Percentiles rank a stretch among this genome's conserved stretches.
Conservation (phyloP, 2,888 invertebrate genomes). For the Tenthredo scrophulariae region DNA sequence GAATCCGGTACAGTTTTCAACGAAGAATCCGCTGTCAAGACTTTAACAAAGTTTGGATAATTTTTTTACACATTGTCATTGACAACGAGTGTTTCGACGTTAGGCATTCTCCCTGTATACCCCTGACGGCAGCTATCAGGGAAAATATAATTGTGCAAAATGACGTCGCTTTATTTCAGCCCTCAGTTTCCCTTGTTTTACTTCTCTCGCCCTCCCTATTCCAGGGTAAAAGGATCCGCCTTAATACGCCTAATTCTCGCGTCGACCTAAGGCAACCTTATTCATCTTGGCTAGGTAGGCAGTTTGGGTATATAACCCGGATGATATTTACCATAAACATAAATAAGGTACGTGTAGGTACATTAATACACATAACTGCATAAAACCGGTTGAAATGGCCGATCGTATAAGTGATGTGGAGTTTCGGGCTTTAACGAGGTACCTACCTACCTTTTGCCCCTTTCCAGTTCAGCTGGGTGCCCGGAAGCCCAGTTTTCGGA, state of each 20-base stretch:
- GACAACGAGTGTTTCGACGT: neutral
- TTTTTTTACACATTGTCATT: neutral
- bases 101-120: too few relatives aligned
- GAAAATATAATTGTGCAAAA: constrained; percentile 65
- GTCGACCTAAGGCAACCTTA: constrained; percentile 37
- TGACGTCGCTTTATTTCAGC: constrained; percentile 64
- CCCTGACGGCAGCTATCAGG: constrained; percentile 56
- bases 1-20: neutral
- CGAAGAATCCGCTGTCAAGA: neutral
- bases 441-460: neutral
- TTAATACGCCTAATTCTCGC: constrained; percentile 41
- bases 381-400: neutral
- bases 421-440: constrained; percentile 22
- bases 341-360: neutral
- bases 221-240: constrained; percentile 21
- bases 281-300: constrained; percentile 1
- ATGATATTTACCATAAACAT: neutral
- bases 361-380: constrained; percentile 6
- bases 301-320: neutral
- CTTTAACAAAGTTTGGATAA: neutral
- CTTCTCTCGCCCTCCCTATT: neutral
- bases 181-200: constrained; percentile 52
- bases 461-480: neutral
- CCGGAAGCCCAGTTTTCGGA: constrained; percentile 3
- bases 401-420: neutral